Base-by-base conservation (phyloP, 2,888 invertebrate species). In the Corbicula japonica region DNA sequence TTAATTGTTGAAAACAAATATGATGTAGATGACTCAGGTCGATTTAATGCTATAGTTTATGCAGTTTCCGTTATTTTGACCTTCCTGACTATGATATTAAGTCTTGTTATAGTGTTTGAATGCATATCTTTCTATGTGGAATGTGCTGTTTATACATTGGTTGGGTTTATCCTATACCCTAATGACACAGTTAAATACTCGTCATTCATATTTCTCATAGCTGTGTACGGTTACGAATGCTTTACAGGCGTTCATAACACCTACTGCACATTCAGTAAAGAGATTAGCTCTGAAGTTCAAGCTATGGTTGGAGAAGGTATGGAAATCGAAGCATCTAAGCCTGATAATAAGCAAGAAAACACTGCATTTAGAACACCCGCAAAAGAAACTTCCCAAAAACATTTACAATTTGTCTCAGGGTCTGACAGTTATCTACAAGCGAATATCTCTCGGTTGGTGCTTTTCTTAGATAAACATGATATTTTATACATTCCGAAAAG, bases 61-160 rank as follows among this genome's bases (percentile, higher is more conserved):
- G 32, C 69, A 0, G 1, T 66, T 4, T 58, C 75, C 21, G 56
- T 82, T 2, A 52, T 62, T 0, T 46, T 69, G 58, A 69, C 68
- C 21, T 34, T 82, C 15, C 34, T 73, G 6, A 65, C 78, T 3
- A 60, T 82, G 28, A 69, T 66, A 56, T 30, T 71, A n/a, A 3
- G 75, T 10, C 60, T 78, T 8, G 2, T 78, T 28, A 38, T 82
- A 1, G 44, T 69, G 4, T 32, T 58, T 10, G 74, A 76, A 18
- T 81, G 81, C 26, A 61, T 81, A 21, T 23, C 70, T n/a, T 81
- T 81, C 34, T 81, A 74, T 21, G 76, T 71, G 10, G 81, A 70
- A 41, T 76, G 76, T 61, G 63, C 66, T 15, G 70, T 81, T 2
- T 81, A 81, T 41, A 61, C 46, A 6, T 18, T 81, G 5, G 65